Evolutionary conservation across 2,888 invertebrate genomes (phyloP).

Genomic region (Operophtera brumata): DNA sequence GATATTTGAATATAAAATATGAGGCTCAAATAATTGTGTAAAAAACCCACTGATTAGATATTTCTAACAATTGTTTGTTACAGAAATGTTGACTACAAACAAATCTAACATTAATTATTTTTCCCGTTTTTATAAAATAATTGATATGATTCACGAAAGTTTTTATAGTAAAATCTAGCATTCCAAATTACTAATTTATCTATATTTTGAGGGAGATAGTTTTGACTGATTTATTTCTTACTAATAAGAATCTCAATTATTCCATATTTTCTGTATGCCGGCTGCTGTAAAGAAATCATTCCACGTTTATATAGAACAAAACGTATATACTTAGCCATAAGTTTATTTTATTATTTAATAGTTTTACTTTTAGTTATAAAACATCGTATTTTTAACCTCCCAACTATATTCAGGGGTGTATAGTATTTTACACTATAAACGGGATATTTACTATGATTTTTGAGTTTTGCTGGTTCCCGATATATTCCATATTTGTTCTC

Average conservation of each 20-base stretch:
- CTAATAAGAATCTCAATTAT: slow-evolving; percentile 11
- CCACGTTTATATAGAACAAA: slow-evolving; percentile 1
- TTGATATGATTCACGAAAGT: too few species aligned
- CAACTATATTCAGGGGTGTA: too few species aligned
- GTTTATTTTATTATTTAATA: too few species aligned
- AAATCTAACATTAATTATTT: too few species aligned
- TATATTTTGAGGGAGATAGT: neutral
- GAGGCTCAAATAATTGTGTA: slow-evolving; percentile 8
- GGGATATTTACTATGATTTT: too few species aligned
- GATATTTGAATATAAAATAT: neutral
- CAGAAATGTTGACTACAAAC: neutral
- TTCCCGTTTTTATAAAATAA: too few species aligned
- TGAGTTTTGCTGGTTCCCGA: too few species aligned
- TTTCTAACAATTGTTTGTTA: neutral
- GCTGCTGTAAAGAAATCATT: slow-evolving; percentile 11
- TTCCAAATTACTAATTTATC: neutral
- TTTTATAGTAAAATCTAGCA: slow-evolving; percentile 7
- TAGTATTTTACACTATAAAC: too few species aligned
- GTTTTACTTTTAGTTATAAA: slow-evolving; percentile 1
- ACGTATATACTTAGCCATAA: neutral
- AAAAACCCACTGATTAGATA: slow-evolving; percentile 20
- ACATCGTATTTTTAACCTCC: neutral
- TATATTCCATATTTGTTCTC: too few species aligned
- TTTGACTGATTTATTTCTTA: slow-evolving; percentile 8
- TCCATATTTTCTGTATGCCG: neutral